These are phyloP conservation scores for Callopanchax toddi DNA, from an alignment of 2,113 vertebrate genomes.

Conservation along the genomic window DNA sequence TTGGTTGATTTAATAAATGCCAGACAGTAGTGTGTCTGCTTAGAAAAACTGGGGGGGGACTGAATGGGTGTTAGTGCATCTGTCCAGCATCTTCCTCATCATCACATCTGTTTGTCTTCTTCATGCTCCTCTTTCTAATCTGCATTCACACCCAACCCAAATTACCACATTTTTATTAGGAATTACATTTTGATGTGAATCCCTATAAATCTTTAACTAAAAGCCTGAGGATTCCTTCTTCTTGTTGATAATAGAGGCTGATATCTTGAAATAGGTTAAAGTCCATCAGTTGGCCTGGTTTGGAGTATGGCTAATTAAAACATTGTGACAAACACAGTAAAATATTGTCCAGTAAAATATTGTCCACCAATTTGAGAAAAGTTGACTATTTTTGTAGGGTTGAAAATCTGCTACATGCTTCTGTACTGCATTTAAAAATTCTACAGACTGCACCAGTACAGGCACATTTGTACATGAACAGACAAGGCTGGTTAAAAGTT, in stretches of 20 bases:
- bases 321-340: no score
- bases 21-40: neutral
- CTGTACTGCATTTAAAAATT: conserved; percentile 9
- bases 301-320: no score
- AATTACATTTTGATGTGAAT: conserved; percentile 42
- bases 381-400: no score
- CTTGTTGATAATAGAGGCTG: conserved; percentile 14
- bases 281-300: conserved; percentile 8
- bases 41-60: conserved; percentile 6
- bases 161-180: conserved; percentile 33
- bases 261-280: no score
- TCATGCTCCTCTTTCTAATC: conserved; percentile 65
- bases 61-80: conserved; percentile 40
- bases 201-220: conserved; percentile 15
- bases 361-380: no score
- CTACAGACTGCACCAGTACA: neutral
- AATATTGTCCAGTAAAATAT: no score
- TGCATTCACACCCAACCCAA: conserved; percentile 71
- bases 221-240: conserved; percentile 25
- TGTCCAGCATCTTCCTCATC: conserved; percentile 49
- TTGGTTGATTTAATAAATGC: conserved; percentile 1
- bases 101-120: conserved; percentile 69
- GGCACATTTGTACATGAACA: neutral
- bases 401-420: no score
- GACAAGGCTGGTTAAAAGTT: no score